Conservation (phyloP, 2,113 vertebrate genomes). For the Larimichthys crocea region DNA sequence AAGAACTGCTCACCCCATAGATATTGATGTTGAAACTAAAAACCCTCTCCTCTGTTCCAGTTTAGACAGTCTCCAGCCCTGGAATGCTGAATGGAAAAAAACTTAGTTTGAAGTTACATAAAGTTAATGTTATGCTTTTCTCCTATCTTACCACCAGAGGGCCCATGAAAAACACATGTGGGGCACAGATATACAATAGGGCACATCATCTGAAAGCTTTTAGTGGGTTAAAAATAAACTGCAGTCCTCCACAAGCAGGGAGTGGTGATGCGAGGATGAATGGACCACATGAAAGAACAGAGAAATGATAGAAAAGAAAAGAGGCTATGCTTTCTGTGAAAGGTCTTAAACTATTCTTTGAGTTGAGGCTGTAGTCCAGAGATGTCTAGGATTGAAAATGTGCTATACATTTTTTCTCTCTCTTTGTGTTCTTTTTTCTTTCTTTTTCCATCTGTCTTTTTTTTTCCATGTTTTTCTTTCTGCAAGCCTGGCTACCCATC, state of each 20-base stretch:
- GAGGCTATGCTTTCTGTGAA: conserved; percentile 11
- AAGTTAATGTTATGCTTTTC: conserved; percentile 57
- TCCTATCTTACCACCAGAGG: conserved; percentile 67
- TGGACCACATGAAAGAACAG: conserved; percentile 42
- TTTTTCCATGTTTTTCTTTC: conserved; percentile 5
- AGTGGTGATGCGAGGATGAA: conserved; percentile 69
- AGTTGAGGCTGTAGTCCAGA: conserved; percentile 23
- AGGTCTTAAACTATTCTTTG: conserved; percentile 39
- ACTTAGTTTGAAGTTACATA: conserved; percentile 66
- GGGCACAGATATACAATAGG: conserved; percentile 55
- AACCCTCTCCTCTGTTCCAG: conserved; percentile 56
- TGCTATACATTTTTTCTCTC: background rate
- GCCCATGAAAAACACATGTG: conserved; percentile 51
- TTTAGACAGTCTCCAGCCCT: conserved; percentile 45
- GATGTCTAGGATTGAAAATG: conserved; percentile 26
- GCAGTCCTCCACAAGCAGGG: conserved; percentile 52
- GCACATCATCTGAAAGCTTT: conserved; percentile 78
- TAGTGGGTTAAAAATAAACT: conserved; percentile 81
- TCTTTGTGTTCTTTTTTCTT: conserved; percentile 18
- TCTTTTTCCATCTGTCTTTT: conserved; percentile 27
- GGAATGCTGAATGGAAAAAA: conserved; percentile 70
- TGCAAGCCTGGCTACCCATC: conserved; percentile 43
- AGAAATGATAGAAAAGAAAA: conserved; percentile 30
- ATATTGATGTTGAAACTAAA: conserved; percentile 68
- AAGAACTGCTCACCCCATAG: conserved; percentile 28